Base-by-base conservation (phyloP, 1,140 invertebrate species). In the Aphis craccivora region DNA sequence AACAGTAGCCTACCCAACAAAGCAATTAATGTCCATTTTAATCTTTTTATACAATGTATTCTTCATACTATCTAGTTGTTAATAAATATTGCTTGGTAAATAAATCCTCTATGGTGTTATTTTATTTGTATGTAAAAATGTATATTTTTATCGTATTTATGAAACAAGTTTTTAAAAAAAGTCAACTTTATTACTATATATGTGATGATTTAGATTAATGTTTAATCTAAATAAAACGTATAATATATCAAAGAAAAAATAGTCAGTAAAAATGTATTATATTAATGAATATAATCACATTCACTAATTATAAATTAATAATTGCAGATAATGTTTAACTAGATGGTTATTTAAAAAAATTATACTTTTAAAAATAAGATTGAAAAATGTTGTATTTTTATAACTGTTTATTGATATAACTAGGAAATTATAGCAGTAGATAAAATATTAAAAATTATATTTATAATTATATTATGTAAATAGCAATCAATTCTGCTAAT, bases 21-120 rank as follows among this genome's bases (percentile, higher is more conserved):
- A 83, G 35, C 76, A 83, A 83, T 37, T 76, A 83, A 37, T 83
- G 76, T 83, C 14, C n/a, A n/a, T 76, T 83, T 83, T 37, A 83
- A 83, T 83, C 22, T 22, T 83, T 81, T 37, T 23, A 83, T 83
- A 83, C 35, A 37, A 83, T 37, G 18, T 23, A 83, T 83, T 37
- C 11, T 76, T 76, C n/a, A 18, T 76, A 35, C n/a, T 37, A 83
- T 83, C 25, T 86, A 86, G 84, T 45, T 43, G 40, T 45, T 86
- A 30, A 86, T 86, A 86, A 86, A 86, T 86, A 45, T 86, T 30
- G 11, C 23, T 43, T 43, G 40, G 11, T 45, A 45, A 45, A 86
- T 25, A 45, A 86, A 86, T 5, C 11, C 8, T 40, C 23, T 84
- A 23, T 40, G 23, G 23, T 84, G 25, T 25, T 84, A 40, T 84